Base-by-base conservation (phyloP, 2,797 vertebrate species). In the Mormyrops boulengeri region DNA sequence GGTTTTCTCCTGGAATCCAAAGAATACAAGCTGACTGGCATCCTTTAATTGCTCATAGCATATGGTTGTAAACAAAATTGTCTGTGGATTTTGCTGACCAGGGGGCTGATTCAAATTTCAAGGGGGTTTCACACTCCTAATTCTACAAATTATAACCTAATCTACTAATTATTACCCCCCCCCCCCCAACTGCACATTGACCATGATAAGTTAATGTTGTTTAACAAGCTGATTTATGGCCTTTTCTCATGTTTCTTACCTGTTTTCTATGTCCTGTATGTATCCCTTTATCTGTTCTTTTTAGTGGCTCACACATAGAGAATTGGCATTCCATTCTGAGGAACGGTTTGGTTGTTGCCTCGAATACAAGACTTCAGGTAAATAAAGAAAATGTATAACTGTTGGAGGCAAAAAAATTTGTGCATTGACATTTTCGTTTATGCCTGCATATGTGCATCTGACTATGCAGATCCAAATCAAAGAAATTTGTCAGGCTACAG, bases 271-370 rank as follows among this genome's bases (percentile, higher is more conserved):
- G 19, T 47, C 44, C 47, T 53, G 11, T 53, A 1, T 85, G 50
- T 85, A 6, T 52, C n/a, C 9, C 26, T 34, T 19, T 55, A 82
- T 91, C 47, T 47, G 1, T 8, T 69, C n/a, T 80, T 69, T 90
- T 88, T 88, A 98, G 97, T 94, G 97, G 97, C 91, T 98, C 97
- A 86, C 97, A 98, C 91, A 98, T 97, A 93, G 97, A 98, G 94
- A 98, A 98, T 89, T 98, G 97, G 97, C 97, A 98, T 95, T 98
- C 97, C 89, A 98, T 98, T 93, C 93, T 98, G 94, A 96, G 97
- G 92, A 98, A 98, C n/a, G 97, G 97, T 88, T 95, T 98, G 93
- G 96, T 98, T 88, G 97, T 97, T 94, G 97, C 97, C 92, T 98
- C 97, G 77, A 97, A 98, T 93, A 98, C 97, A 1, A 97, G 96